These are phyloP conservation scores for Acrobasis suavella DNA, from an alignment of 2,888 invertebrate genomes.

Conservation along the genomic window DNA sequence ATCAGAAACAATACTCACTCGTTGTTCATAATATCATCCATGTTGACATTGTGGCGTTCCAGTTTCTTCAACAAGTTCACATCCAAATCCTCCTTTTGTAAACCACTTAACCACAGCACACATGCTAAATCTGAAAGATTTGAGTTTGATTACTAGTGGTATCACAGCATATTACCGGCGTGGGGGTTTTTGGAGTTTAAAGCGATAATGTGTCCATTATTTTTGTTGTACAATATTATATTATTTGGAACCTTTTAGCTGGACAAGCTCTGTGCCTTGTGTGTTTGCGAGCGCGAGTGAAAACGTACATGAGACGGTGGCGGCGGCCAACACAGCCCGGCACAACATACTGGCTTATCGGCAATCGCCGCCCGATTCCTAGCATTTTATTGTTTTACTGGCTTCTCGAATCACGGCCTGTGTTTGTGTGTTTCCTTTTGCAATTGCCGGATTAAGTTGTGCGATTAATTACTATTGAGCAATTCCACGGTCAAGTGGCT, in stretches of 20 bases:
- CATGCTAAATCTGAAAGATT: constrained; percentile 70
- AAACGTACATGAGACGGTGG: constrained; percentile 75
- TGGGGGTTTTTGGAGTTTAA: constrained; percentile 1
- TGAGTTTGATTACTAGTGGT: constrained; percentile 2
- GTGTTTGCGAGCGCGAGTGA: constrained; percentile 52
- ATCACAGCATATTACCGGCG: not conserved
- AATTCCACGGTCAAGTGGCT: not conserved
- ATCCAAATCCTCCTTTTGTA: constrained; percentile 70
- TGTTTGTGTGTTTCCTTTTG: constrained; percentile 16
- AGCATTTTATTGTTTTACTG: constrained; percentile 16
- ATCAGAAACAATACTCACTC: constrained; percentile 50
- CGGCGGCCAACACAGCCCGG: constrained; percentile 56
- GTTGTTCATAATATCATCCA: constrained; percentile 56
- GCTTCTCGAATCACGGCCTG: constrained; percentile 7
- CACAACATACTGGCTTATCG: constrained; percentile 68
- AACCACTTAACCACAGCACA: constrained; percentile 66
- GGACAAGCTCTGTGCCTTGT: constrained; percentile 49
- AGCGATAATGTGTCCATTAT: constrained; percentile 24
- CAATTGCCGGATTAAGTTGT: constrained; percentile 5
- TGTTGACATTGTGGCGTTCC: constrained; percentile 61
- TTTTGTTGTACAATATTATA: constrained; percentile 6
- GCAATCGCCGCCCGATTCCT: constrained; percentile 29
- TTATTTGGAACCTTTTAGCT: constrained; percentile 70
- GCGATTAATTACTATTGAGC: constrained; percentile 10
- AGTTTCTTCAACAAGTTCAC: constrained; percentile 59